Base-by-base conservation (phyloP, 1,140 invertebrate species). In the Maniola jurtina region DNA sequence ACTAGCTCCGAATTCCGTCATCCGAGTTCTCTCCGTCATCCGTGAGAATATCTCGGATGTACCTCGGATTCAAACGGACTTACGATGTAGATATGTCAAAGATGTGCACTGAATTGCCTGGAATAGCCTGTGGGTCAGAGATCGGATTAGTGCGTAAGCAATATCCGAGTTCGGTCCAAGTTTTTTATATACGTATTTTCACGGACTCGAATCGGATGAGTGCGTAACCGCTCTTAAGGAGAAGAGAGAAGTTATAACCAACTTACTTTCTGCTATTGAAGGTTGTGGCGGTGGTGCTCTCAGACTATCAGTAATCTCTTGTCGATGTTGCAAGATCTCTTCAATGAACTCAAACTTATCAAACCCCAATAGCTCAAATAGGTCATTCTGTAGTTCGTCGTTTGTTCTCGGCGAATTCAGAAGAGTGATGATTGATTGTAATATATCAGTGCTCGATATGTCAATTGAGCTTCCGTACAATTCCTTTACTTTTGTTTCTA, bases 331-430 rank as follows among this genome's bases (percentile, higher is more conserved):
- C 8, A 99, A 91, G 57, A 98, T 89, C 54, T 94, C 93, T 76
- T 95, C 93, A 55, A 98, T 96, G 45, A 98, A 92, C 76, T 97
- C 96, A 85, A 99, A 96, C 73, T 96, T 92, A 74, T 98, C 96
- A 90, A 95, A 97, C 6, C 98, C 97, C 61, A 96, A 91, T 15
- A 98, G 86, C 73, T 98, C 97, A 89, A 98, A 95, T 7, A 99
- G 86, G 85, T 97, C 96, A 90, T 95, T 96, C 81, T 98, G 95
- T 64, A 97, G 84, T 79, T 96, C 95, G 76, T 96, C 94, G 79
- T 94, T 93, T 45, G 91, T 92, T 75, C 92, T 92, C 50, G 92
- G 91, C 0, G 95, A 94, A 65, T 93, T 92, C 0, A 95, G 80
- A 13, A 94, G 92, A 5, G 91, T 89, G 4, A 94, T 86, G 5